phyloP scores from a whole-genome alignment of 2,797 vertebrate genomes.

The Pseudomugil tenellus region DNA sequence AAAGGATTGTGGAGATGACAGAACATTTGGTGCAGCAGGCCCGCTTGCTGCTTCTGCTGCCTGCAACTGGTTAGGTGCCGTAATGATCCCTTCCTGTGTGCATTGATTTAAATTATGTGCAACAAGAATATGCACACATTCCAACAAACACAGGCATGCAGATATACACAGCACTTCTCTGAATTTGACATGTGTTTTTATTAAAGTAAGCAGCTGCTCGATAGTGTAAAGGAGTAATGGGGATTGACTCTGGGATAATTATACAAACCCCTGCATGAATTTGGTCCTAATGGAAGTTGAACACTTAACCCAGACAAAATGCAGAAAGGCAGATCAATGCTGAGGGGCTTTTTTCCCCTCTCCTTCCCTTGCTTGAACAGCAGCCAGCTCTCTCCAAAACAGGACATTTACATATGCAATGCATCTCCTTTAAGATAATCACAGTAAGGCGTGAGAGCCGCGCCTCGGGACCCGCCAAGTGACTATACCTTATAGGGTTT shows the following conservation, averaged over 20 bases:
- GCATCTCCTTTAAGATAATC: conserved; percentile 76
- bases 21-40: conserved; percentile 53
- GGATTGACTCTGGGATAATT: conserved; percentile 97
- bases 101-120: conserved; percentile 84
- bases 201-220: conserved; percentile 96
- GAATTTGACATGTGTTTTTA: conserved; percentile 90
- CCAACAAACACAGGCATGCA: conserved; percentile 28
- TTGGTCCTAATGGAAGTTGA: conserved; percentile 89
- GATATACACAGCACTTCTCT: conserved; percentile 65
- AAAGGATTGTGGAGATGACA: conserved; percentile 60
- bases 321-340: conserved; percentile 84
- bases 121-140: conserved; percentile 46
- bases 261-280: conserved; percentile 91
- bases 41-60: conserved; percentile 35
- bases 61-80: conserved; percentile 63
- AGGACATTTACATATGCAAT: conserved; percentile 74
- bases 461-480: conserved; percentile 50
- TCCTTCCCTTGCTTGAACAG: conserved; percentile 54
- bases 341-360: conserved; percentile 71
- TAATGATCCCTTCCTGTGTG: conserved; percentile 80
- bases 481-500: conserved; percentile 42
- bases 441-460: conserved; percentile 53
- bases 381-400: conserved; percentile 58
- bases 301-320: conserved; percentile 81
- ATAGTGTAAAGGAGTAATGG: conserved; percentile 94